Base-by-base conservation (phyloP, 2,113 vertebrate genomes). In the Haemorhous mexicanus region DNA sequence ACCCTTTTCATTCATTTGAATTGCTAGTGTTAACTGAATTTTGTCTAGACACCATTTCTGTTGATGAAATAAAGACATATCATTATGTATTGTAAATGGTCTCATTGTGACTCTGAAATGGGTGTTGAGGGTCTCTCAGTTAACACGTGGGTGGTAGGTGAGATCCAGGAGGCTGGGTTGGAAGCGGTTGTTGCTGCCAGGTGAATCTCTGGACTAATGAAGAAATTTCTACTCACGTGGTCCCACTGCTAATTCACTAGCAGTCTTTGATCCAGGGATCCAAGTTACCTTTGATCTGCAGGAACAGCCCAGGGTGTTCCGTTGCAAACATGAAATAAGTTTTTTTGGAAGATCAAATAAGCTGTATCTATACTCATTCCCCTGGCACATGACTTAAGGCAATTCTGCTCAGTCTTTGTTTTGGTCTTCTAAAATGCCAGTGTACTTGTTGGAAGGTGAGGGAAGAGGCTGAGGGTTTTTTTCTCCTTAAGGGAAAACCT, bases 31-130 rank as follows among this genome's bases (percentile, higher is more conserved):
- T 99, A 99, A 99, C 98, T 98, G 97, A 98, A 98, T 99, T 99
- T 99, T 99, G 99, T 99, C 99, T 99, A 98, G 99, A 99, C 99
- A 99, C 99, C 98, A 99, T 99, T 99, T 99, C 99, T 99, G 99
- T 99, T 99, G 98, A 99, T 99, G 99, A 99, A 99, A 99, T 99
- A 99, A 99, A 99, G 99, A 99, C 98, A 99, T 98, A 99, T 98
- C 99, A 99, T 98, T 98, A 98, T 98, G 98, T 98, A 99, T 98
- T 98, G 98, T 98, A 98, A 94, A 89, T 63, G 0, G 33, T 47
- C 73, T 95, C 93, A 47, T 93, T 81, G 87, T 87, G 80, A 44
- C 87, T 97, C 81, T 73, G 78, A 93, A 91, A 47, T 73, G 21
- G 1, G 14, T 84, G 50, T 44, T 75, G 32, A n/a, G 8, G 24